Percentiles rank a stretch among this genome's conserved stretches.
These are phyloP conservation scores for Ciona savignyi DNA, from an alignment of 23 tunicate species.

Conservation along the genomic window DNA sequence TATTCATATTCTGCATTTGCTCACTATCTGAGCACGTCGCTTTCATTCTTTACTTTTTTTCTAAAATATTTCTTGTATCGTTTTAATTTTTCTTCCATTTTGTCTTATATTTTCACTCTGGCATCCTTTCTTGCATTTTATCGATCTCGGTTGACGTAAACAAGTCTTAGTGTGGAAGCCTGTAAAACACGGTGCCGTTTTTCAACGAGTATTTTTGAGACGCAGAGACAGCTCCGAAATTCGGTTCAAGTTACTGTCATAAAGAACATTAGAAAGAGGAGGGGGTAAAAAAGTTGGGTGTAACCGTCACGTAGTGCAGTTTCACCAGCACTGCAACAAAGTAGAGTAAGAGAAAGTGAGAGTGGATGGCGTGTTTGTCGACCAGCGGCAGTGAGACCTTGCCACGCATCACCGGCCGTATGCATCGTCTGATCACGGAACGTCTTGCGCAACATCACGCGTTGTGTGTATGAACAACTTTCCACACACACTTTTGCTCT, in stretches of 20 bases:
- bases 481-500: too few species aligned
- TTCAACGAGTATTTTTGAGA: neutral
- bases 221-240: neutral
- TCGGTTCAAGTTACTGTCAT: neutral
- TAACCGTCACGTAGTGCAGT: slow-evolving; percentile 13
- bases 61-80: too few species aligned
- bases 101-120: too few species aligned
- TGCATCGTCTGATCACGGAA: neutral
- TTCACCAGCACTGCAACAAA: neutral
- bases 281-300: neutral
- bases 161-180: too few species aligned
- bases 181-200: neutral
- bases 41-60: too few species aligned
- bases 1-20: too few species aligned
- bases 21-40: too few species aligned
- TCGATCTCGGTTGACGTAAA: too few species aligned
- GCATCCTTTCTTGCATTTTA: too few species aligned
- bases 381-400: neutral
- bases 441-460: neutral
- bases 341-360: neutral
- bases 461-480: neutral
- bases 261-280: neutral
- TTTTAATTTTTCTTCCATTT: too few species aligned
- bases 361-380: neutral
- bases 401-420: neutral